Base-by-base conservation (phyloP, 2,888 invertebrate genomes). In the Polylopha cassiicola region DNA sequence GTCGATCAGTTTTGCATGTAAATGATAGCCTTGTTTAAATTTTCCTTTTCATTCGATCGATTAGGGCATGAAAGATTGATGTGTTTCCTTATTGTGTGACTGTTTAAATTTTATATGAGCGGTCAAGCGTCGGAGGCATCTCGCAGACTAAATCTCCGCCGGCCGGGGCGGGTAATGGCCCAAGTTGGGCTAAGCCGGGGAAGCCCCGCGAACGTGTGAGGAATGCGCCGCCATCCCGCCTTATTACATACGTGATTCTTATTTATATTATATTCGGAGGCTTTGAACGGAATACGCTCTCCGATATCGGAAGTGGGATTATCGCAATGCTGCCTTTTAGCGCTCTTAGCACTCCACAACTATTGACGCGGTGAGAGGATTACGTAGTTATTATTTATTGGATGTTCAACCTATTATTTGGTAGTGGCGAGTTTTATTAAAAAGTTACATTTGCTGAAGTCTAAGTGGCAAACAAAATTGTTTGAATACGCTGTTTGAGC, bases 241-340 rank as follows among this genome's bases (percentile, higher is more conserved):
- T 80, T 84, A 85, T 84, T 85, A 84, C 82, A 81, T 77, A 84
- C 85, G 85, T 84, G 84, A 81, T 84, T 81, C 76, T 77, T 84
- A 82, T 82, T 82, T 84, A 82, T 85, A 84, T 81, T 73, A 79
- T 78, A 77, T 77, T 69, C 57, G 57, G 51, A 55, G 57, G 53
- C 34, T 23, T 17, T 23, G 54, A 50, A 46, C 43, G 53, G 43
- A 48, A 57, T 58, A 62, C 64, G 62, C 61, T 61, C 64, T 65
- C 60, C 67, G 68, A 67, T 76, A 77, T 73, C 72, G 73, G 58
- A 65, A 62, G 65, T 57, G 53, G 77, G 82, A 80, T 82, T 81
- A 81, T 65, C 73, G 69, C 61, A 62, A 60, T 63, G 61, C 51
- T 57, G 59, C 69, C 69, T 70, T 66, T 73, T 74, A 75, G 62